Conservation (phyloP, 2,888 invertebrate species). For the Temnothorax rugatulus region DNA sequence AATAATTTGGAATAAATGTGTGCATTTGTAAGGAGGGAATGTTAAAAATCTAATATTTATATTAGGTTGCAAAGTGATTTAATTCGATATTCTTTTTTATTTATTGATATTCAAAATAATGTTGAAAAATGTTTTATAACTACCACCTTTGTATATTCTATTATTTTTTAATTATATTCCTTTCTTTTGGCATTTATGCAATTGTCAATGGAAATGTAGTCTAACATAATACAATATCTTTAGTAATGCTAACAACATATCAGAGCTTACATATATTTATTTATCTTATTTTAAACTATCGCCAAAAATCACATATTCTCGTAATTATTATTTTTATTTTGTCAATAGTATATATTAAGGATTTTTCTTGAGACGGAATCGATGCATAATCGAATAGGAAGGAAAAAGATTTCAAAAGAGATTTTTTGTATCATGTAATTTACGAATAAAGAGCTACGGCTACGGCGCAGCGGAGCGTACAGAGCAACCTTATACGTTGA, state of each 20-base stretch:
- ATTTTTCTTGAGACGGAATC: background rate
- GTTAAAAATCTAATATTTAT: background rate
- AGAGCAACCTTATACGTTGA: conserved; percentile 57
- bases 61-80: background rate
- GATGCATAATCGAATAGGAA: conserved; percentile 18
- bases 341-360: background rate
- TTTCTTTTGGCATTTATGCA: background rate
- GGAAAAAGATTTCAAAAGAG: background rate
- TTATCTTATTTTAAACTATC: background rate
- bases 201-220: background rate
- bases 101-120: background rate
- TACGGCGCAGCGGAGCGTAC: background rate
- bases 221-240: conserved; percentile 2
- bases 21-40: background rate
- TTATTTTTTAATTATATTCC: background rate
- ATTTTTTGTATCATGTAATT: conserved; percentile 35
- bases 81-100: conserved; percentile 12
- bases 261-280: background rate
- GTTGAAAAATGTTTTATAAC: background rate
- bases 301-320: background rate
- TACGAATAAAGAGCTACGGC: conserved; percentile 19
- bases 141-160: background rate
- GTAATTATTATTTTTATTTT: conserved; percentile 9
- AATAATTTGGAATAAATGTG: conserved; percentile 11
- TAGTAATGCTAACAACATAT: background rate